phyloP scores from a whole-genome alignment of 2,888 invertebrate species.

The Allygus modestus region DNA sequence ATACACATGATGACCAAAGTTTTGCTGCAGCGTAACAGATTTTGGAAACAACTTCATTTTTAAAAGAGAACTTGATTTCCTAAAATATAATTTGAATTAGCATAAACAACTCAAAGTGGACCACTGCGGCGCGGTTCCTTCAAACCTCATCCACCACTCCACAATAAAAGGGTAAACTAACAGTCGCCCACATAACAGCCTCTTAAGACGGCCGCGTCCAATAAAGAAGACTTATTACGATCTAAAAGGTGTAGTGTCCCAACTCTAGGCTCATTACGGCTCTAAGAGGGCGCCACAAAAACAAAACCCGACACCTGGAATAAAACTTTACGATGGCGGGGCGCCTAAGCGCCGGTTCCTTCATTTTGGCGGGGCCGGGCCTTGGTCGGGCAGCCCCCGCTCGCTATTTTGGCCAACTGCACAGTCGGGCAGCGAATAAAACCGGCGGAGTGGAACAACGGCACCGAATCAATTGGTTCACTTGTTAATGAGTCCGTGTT shows the following conservation, averaged over 20 bases:
- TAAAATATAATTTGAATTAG: too few species aligned
- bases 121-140: not conserved
- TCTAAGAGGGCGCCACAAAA: conserved; percentile 43
- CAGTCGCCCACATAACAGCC: conserved; percentile 38
- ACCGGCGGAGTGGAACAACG: not conserved
- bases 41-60: too few species aligned
- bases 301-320: conserved; percentile 42
- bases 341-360: conserved; percentile 2
- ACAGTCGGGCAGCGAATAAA: conserved; percentile 31
- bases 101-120: not conserved
- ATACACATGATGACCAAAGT: too few species aligned
- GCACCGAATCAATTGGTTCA: conserved; percentile 56
- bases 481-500: conserved; percentile 57
- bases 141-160: not conserved
- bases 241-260: conserved; percentile 57
- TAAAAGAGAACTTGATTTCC: too few species aligned
- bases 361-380: not conserved
- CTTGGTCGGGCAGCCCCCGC: not conserved
- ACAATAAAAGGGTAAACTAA: conserved; percentile 21
- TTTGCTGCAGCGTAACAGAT: too few species aligned
- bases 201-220: conserved; percentile 22
- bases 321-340: conserved; percentile 48
- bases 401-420: not conserved
- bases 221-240: conserved; percentile 54
- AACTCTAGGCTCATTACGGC: conserved; percentile 51